A percentile compares a stretch with the other conserved stretches of the same genome.
Evolutionary conservation across 2,113 vertebrate genomes (phyloP).

Genomic region (Mastomys natalensis): DNA sequence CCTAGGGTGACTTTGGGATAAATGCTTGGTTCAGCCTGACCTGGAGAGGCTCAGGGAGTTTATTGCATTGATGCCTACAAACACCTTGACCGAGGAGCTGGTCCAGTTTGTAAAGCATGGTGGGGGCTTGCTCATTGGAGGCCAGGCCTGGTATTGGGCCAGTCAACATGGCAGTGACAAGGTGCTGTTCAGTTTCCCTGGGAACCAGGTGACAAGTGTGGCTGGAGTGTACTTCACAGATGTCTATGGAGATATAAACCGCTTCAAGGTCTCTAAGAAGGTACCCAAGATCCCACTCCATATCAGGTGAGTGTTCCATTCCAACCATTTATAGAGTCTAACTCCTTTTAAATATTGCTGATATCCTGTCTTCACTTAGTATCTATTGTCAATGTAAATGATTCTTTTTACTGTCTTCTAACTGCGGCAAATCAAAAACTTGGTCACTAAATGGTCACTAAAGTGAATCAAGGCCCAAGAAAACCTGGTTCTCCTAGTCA

Average conservation of each 20-base stretch:
- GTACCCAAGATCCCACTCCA: slow-evolving; percentile 74
- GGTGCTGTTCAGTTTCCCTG: slow-evolving; percentile 75
- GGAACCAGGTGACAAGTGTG: slow-evolving; percentile 79
- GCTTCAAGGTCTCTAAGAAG: slow-evolving; percentile 71
- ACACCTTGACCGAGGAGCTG: slow-evolving; percentile 35
- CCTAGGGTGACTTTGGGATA: slow-evolving; percentile 68
- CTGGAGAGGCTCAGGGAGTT: slow-evolving; percentile 74
- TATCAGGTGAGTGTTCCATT: slow-evolving; percentile 52
- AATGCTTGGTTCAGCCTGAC: slow-evolving; percentile 44
- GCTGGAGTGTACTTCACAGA: slow-evolving; percentile 81
- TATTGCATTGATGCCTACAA: slow-evolving; percentile 77
- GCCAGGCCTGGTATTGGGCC: slow-evolving; percentile 83
- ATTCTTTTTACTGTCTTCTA: not conserved
- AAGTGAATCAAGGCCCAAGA: not conserved
- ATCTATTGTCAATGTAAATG: not conserved
- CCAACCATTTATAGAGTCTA: fast-evolving
- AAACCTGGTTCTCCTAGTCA: not conserved
- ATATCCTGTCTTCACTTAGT: not conserved
- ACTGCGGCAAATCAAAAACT: not conserved
- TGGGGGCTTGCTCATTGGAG: slow-evolving; percentile 81
- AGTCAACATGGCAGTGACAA: slow-evolving; percentile 31
- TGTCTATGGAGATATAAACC: slow-evolving; percentile 37
- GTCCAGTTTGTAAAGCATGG: slow-evolving; percentile 79
- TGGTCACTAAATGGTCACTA: not conserved
- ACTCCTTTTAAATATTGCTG: not conserved